Base-by-base conservation (phyloP, 2,797 vertebrate genomes). In the Capromys pilorides region DNA sequence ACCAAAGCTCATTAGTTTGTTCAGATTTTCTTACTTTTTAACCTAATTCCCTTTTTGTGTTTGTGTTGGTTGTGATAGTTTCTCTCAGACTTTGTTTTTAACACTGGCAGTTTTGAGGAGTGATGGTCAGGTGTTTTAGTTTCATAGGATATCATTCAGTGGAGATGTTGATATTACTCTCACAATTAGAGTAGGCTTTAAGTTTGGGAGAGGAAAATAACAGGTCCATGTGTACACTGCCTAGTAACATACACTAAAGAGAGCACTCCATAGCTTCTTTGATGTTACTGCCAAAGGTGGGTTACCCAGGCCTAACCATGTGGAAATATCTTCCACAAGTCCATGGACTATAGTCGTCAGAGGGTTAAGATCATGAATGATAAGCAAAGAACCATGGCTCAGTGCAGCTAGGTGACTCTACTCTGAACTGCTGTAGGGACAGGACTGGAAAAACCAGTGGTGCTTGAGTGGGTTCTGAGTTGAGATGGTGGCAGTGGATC, bases 1-100 rank as follows among this genome's bases (percentile, higher is more conserved):
- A 73, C 36, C 45, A 18, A 62, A 73, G 14, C 33, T 39, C 6
- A 5, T 75, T 67, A 49, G 26, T 80, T 80, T 31, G 61, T 85
- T 95, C n/a, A 28, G 0, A 22, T 81, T 78, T 88, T 39, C 19
- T 85, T 94, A 8, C 28, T 77, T 94, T 93, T 89, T 73, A 86
- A 86, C 49, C 1, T 80, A 3, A 39, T 10, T 26, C 66, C 87
- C 33, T 36, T 77, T 82, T 71, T 84, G 49, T 90, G 71, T 77
- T 41, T 19, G 12, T 85, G 7, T 54, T 75, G 82, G 6, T 73
- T 78, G 22, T 57, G 61, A 59, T 51, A 54, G 33, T 77, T 77
- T 77, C 41, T 77, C 41, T 77, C n/a, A 71, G 73, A 45, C 24
- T 77, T 49, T 9, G 41, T 86, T 87, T 51, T 80, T 90, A 16